Conservation (phyloP, 2,113 vertebrate species). For the Xerus inauris region DNA sequence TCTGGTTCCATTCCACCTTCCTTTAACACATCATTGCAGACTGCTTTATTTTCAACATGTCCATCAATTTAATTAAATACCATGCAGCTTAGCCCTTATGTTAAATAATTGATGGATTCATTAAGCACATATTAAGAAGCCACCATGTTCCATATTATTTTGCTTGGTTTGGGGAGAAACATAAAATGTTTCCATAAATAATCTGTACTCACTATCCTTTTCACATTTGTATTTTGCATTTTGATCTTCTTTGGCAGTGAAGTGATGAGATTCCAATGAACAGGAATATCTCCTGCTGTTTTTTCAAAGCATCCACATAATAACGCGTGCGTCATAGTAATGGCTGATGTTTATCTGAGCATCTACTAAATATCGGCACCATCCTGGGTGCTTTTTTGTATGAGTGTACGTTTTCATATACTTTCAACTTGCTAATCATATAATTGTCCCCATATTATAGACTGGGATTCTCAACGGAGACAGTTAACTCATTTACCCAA, state of each 20-base stretch:
- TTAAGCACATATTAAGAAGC: not conserved
- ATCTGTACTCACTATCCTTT: not conserved
- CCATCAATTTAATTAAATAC: constrained; percentile 43
- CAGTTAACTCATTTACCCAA: not conserved
- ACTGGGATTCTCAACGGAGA: not conserved
- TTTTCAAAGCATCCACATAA: not conserved
- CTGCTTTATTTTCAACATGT: not conserved
- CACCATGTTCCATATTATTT: not conserved
- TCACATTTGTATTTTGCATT: not conserved
- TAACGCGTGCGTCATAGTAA: not conserved
- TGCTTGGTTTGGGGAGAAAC: not conserved
- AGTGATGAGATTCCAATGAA: not conserved
- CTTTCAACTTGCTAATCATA: not conserved
- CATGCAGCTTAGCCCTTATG: not conserved
- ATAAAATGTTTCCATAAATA: not conserved
- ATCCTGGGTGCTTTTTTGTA: not conserved
- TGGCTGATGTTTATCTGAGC: not conserved
- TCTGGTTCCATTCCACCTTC: not conserved
- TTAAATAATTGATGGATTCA: constrained; percentile 35
- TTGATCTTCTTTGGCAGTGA: not conserved
- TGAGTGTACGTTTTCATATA: not conserved
- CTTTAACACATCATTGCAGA: not conserved
- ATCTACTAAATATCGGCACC: not conserved
- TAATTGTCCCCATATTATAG: not conserved
- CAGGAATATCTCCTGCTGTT: not conserved